Percentiles rank a stretch among this genome's conserved stretches.
Conservation (phyloP, 1,140 invertebrate species). For the Sminthurides bifidus region DNA sequence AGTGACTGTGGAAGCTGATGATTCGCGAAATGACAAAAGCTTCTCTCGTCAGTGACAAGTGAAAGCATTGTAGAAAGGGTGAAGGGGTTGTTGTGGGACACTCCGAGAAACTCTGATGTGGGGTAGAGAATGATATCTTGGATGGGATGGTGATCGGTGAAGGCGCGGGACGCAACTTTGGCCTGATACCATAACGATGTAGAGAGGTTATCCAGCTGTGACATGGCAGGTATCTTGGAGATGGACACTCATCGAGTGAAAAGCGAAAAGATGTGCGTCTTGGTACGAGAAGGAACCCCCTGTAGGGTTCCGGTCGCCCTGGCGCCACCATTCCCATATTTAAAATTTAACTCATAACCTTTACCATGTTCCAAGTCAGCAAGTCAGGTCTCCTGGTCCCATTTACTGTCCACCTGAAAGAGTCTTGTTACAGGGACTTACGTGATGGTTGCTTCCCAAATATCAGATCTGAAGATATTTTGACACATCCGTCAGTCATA, state of each 20-base stretch:
- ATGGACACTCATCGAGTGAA: constrained; percentile 20
- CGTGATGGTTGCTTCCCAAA: no score
- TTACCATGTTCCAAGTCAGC: neutral
- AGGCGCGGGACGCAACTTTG: constrained; percentile 20
- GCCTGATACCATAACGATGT: constrained; percentile 15
- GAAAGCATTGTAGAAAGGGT: neutral
- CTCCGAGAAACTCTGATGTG: neutral
- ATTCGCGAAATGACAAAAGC: no score
- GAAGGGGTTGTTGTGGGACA: constrained; percentile 4
- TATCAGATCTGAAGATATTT: no score
- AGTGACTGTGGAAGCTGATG: no score
- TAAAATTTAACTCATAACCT: no score
- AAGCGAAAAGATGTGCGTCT: constrained; percentile 14
- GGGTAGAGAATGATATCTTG: neutral
- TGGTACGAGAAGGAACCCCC: constrained; percentile 22
- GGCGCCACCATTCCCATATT: constrained; percentile 25
- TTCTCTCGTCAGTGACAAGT: neutral
- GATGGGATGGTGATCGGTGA: constrained; percentile 6
- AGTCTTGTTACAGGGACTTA: neutral
- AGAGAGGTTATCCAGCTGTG: constrained; percentile 26
- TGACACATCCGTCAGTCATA: no score
- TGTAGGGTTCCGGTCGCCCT: constrained; percentile 24
- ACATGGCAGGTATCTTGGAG: constrained; percentile 15
- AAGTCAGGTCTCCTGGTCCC: neutral
- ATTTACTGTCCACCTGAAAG: neutral